phyloP scores from a whole-genome alignment of 2,797 vertebrate genomes.

The Melanotaenia trifasciata region DNA sequence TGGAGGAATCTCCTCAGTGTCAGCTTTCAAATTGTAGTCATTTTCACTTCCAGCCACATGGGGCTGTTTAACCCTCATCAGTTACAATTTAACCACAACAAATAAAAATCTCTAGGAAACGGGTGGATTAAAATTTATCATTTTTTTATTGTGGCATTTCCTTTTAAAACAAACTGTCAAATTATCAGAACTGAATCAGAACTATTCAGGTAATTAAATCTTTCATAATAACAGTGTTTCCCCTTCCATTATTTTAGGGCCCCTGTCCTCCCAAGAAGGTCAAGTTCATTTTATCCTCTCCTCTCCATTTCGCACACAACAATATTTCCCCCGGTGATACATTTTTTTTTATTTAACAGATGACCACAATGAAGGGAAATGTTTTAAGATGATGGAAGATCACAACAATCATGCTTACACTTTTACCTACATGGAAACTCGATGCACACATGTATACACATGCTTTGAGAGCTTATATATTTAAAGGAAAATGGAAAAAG shows the following conservation, averaged over 20 bases:
- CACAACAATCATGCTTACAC: no score
- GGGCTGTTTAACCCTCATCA: constrained; percentile 28
- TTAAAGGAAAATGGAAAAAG: neutral
- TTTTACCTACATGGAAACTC: no score
- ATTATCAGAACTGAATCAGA: neutral
- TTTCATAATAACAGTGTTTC: neutral
- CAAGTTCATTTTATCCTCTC: no score
- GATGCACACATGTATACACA: no score
- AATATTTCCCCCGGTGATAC: no score
- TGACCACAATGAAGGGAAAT: neutral
- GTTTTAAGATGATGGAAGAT: neutral
- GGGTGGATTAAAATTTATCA: neutral
- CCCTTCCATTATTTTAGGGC: no score
- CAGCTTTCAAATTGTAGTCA: constrained; percentile 37
- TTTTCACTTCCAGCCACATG: constrained; percentile 54
- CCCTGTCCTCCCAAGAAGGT: no score
- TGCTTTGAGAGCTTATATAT: neutral
- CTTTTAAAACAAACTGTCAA: neutral
- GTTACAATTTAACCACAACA: constrained; percentile 43
- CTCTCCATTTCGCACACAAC: no score
- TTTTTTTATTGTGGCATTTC: neutral
- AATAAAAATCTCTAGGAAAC: constrained; percentile 35
- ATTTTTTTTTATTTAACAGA: neutral
- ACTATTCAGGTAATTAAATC: neutral
- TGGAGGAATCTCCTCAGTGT: constrained; percentile 52